Evolutionary conservation across 2,797 vertebrate species (phyloP), one percentile per base, ranked within the genome.

Genomic region (Thaleichthys pacificus): DNA sequence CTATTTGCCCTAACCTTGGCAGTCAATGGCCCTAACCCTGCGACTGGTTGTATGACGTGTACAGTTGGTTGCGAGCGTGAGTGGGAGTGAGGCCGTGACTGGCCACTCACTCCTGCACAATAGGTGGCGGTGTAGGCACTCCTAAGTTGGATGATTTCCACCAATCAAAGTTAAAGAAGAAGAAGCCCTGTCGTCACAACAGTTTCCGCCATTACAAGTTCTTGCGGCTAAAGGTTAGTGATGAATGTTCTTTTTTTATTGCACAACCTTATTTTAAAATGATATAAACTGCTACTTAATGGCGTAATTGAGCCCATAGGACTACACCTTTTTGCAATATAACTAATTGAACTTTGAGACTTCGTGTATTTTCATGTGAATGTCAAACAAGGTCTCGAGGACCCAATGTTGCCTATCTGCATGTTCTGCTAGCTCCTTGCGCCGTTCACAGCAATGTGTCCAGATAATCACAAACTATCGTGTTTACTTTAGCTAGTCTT

Each of bases 191-290:
- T 22, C 9, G 32, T 32, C 22, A 69, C 22, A 49, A 21, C 32
- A 57, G 4, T 32, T 8, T 24, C 8, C 30, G 24, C 49, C 56
- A 60, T 63, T 1, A 69, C 24, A 5, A 7, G 28, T 69, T 26
- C 4, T 11, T 56, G 61, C 26, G 5, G n/a, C 19, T 5, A 22
- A 77, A 71, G 70, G 91, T 91, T 71, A 70, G 68, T 11, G 4
- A 24, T 24, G 9, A 58, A 86, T 82, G 15, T 0, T 84, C 82
- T 88, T 86, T 88, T 85, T 88, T 67, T 4, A 56, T 56, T 17
- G 8, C 4, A 5, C 6, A 54, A 56, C 7, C 3, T n/a, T 47
- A n/a, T n/a, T 56, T n/a, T n/a, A 17, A n/a, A n/a, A 56, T 56
- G 19, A 17, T 56, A 17, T 19, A 56, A n/a, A 56, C 17, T 56